Evolutionary conservation across 1,140 invertebrate species (phyloP).

Genomic region (Microplitis mediator): DNA sequence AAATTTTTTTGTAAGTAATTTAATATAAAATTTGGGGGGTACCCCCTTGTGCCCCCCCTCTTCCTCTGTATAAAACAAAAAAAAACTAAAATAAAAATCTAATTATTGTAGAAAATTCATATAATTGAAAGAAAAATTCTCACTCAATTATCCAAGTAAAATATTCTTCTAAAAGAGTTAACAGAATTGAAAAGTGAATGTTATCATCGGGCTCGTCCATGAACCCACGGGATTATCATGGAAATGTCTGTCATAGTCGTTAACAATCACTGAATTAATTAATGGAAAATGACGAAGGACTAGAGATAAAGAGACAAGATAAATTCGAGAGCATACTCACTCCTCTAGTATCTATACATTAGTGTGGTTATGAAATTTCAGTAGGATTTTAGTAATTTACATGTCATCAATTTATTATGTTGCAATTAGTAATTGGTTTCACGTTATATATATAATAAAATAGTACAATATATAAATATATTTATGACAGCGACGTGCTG

Average conservation of each 20-base stretch:
- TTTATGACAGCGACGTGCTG: no score
- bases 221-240: slow-evolving; percentile 37
- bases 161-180: not conserved
- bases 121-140: not conserved
- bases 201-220: slow-evolving; percentile 11
- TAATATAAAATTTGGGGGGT: no score
- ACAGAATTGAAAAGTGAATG: not conserved
- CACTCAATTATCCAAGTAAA: not conserved
- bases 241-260: slow-evolving; percentile 32
- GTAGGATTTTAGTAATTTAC: slow-evolving; percentile 38
- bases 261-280: slow-evolving; percentile 25
- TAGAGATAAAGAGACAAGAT: not conserved
- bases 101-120: no score
- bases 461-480: not conserved
- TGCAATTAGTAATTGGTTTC: slow-evolving; percentile 27
- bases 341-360: not conserved
- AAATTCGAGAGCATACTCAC: not conserved
- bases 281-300: not conserved
- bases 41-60: no score
- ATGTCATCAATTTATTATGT: slow-evolving; percentile 41
- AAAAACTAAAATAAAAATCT: no score
- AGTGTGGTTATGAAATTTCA: slow-evolving; percentile 37
- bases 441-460: not conserved
- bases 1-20: no score
- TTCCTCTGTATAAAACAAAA: no score